Base-by-base conservation (phyloP, 2,113 vertebrate species). In the Catharus bicknelli region DNA sequence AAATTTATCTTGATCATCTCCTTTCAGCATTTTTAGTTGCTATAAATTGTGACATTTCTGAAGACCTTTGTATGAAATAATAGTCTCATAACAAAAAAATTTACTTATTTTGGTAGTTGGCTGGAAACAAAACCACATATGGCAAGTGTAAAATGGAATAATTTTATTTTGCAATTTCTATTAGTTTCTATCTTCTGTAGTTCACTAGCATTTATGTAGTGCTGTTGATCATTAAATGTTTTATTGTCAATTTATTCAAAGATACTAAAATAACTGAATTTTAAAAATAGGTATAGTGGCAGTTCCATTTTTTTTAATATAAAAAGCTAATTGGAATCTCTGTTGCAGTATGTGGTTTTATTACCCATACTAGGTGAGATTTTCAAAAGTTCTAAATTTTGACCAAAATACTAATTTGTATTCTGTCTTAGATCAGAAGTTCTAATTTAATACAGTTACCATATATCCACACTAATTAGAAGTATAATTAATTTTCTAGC, bases 111-210 rank as follows among this genome's bases (percentile, higher is more conserved):
- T 93, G 23, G 67, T 79, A 83, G 25, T 66, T 95, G 78, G 62
- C 83, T 94, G 62, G 42, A 93, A 94, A 93, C 54, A 92, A 95
- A 82, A 7, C 29, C 36, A 79, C 42, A 57, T 78, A 64, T 73
- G 81, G 83, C 86, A 89, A 87, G 80, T 64, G 61, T 64, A 78
- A 96, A 93, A 83, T 66, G 34, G 47, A 83, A 77, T 90, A 2
- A 87, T 83, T 93, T 91, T 74, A 82, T 95, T 76, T 86, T 91
- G 47, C 26, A n/a, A 40, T 86, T 94, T 90, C 69, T 77, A 87
- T 92, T 63, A 51, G 21, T 84, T 82, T 93, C 58, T 76, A 4
- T 85, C 74, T 93, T 90, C 81, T 78, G 36, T 86, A 82, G 77
- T 86, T 88, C 79, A 58, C 75, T 69, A 66, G 38, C 23, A 59